Base-by-base conservation (phyloP, 92 coral and sea anemone species). In the Heliopora coerulea region DNA sequence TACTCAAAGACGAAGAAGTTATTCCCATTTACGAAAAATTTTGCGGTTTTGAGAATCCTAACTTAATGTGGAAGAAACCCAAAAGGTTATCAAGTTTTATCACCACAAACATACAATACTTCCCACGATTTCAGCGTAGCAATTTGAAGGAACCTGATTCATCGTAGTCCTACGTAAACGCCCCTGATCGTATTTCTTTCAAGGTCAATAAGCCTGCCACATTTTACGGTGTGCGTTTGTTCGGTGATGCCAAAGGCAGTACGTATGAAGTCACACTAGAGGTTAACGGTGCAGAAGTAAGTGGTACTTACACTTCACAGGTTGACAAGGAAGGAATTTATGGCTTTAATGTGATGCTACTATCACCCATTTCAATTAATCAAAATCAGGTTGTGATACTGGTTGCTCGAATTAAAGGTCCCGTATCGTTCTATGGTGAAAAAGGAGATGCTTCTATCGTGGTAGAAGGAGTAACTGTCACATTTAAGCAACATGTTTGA, bases 311-410 rank as follows among this genome's bases (percentile, higher is more conserved):
- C 52, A 8, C 12, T n/a, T 46, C 52, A 8, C 14, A 46, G 15
- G 3, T 8, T 2, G n/a, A 46, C 10, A 15, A 8, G 17, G n/a
- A 46, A 8, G 52, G 52, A 15, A 8, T 46, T 10, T 23, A 73
- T 75, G 97, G 95, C 1, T 91, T 83, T 65, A 96, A 91, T 78
- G 87, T 86, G 19, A 62, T 78, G 54, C 81, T 91, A 37, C 82
- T 79, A 28, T 63, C 32, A 19, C 86, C 95, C 11, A 23, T 89
- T 34, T 41, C 44, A 35, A 32, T 91, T 41, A 61, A 83, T 40
- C 78, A 67, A 40, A 64, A 79, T 75, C 59, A 57, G 56, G 83
- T 77, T 44, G 84, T 88, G 68, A 74, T 63, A 13, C 35, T 91
- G 23, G 49, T 65, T 13, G 84, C 82, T 8, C 44, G 18, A 7